Evolutionary conservation across 2,888 invertebrate genomes (phyloP), one percentile per base, ranked within the genome.

Genomic region (Piscicola geometra): DNA sequence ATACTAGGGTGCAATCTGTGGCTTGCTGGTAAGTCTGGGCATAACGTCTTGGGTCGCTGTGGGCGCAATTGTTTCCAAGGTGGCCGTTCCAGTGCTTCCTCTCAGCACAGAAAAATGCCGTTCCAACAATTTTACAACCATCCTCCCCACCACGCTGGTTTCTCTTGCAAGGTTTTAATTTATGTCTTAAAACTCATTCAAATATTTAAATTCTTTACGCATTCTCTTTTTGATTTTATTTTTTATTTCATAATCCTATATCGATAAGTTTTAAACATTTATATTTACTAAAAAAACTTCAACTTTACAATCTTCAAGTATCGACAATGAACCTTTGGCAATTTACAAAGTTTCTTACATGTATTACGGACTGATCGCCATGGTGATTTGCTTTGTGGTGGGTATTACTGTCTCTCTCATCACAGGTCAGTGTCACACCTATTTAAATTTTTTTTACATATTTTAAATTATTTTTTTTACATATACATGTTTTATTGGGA

Each of bases 1-100:
- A 41, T 50, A 5, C n/a, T 1, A 75, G 75, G 35, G 56, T 3
- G 75, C 68, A 30, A 0, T 75, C 5, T 18, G 35, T 36, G 75
- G 75, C 18, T 33, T 69, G 3, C 25, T 60, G 25, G n/a, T 56
- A 35, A 75, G 75, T 50, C 33, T 75, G 28, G 30, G 36, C 9
- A 18, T 75, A 12, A 56, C 69, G 52, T 75, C 36, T 15, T 75
- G 75, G 75, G 25, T 75, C 12, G 70, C 75, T 33, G 68, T 75
- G 21, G 75, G 75, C 41, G 50, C 75, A 0, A 35, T 75, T 18
- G 12, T 75, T 3, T 50, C 69, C 28, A 47, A 70, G n/a, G 52
- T 69, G 30, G 52, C 56, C 0, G 25, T 25, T 33, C 74, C 76
- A 0, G 3, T 47, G n/a, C 70, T 76, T 9, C 0, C 30, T 9